These are phyloP conservation scores for Cydia amplana DNA, from an alignment of 1,140 invertebrate species.

Conservation along the genomic window DNA sequence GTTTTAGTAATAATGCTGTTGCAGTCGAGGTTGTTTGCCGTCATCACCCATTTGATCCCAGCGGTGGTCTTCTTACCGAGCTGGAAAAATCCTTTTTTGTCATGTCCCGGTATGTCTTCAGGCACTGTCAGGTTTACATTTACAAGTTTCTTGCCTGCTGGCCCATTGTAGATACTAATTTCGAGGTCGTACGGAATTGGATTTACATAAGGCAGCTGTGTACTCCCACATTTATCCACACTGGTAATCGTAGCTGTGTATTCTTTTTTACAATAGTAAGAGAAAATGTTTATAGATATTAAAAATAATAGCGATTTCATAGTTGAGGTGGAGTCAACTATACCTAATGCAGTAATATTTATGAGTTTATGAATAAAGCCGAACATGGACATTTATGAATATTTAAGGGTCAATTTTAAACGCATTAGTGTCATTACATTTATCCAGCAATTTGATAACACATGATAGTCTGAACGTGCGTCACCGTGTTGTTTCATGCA, in stretches of 20 bases:
- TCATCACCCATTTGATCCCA: background rate
- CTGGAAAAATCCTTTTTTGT: background rate
- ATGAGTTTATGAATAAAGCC: background rate
- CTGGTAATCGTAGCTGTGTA: background rate
- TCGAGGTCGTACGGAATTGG: background rate
- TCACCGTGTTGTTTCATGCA: no score
- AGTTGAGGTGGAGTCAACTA: background rate
- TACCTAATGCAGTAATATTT: background rate
- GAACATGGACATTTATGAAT: background rate
- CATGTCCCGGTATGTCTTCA: background rate
- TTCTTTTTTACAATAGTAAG: background rate
- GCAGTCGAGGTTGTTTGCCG: background rate
- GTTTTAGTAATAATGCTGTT: background rate
- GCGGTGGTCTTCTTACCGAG: background rate
- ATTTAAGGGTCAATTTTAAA: background rate
- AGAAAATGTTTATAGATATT: background rate
- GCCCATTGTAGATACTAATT: background rate
- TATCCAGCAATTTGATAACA: no score
- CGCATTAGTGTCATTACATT: background rate
- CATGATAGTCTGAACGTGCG: no score
- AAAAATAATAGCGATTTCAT: background rate
- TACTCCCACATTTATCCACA: background rate
- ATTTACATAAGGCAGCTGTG: background rate
- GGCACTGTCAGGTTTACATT: background rate
- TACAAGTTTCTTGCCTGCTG: background rate